phyloP scores from a whole-genome alignment of 23 tunicate species.

The Phallusia fumigata region DNA sequence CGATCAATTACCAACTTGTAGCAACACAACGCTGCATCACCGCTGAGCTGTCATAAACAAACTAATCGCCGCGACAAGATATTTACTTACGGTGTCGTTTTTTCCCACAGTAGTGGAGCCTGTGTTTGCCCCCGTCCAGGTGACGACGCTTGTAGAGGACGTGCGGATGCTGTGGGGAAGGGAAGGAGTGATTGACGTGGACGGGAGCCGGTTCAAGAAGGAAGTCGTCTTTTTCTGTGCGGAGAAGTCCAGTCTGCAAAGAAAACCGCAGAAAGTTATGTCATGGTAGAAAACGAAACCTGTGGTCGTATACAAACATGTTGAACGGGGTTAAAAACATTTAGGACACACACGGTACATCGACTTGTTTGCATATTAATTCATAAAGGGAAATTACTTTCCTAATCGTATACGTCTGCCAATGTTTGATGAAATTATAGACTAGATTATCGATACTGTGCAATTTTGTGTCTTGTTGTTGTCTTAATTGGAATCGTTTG shows the following conservation, averaged over 20 bases:
- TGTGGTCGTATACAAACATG: no score
- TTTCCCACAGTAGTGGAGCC: constrained; percentile 89
- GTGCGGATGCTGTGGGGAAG: constrained; percentile 66
- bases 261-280: background rate
- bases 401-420: no score
- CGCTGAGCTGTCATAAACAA: background rate
- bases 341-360: no score
- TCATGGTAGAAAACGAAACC: no score
- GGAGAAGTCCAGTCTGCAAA: constrained; percentile 76
- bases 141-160: constrained; percentile 75
- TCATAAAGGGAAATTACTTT: no score
- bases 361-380: no score
- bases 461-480: no score
- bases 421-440: no score
- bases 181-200: constrained; percentile 65
- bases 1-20: background rate
- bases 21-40: background rate
- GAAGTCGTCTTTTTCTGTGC: constrained; percentile 82
- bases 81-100: constrained; percentile 64
- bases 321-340: no score
- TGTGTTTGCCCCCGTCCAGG: constrained; percentile 48
- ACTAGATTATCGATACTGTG: no score
- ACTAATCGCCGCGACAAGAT: background rate
- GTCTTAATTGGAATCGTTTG: no score
- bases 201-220: constrained; percentile 70